Conservation (phyloP, 37 sponge, comb jelly and placozoan genomes). For the Lycopodina hypogea region DNA sequence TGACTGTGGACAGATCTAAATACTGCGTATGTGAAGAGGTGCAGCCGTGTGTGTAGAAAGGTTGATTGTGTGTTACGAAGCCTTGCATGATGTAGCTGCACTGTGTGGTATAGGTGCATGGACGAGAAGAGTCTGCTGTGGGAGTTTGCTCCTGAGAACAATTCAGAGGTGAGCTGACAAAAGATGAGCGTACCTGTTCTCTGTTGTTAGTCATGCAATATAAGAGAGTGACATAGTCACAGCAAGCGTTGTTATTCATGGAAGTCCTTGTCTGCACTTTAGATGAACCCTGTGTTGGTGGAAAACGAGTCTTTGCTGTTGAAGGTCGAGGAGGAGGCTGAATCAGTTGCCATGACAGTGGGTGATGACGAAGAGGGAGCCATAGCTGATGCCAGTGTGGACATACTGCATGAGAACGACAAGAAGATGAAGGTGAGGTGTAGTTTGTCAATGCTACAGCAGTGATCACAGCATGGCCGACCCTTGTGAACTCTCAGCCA, state of each 20-base stretch:
- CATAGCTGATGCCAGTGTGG: conserved; percentile 49
- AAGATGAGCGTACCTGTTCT: not conserved
- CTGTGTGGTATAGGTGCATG: conserved; percentile 9
- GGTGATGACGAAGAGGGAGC: conserved; percentile 66
- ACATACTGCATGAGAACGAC: conserved; percentile 5
- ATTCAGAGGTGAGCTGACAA: conserved; percentile 5
- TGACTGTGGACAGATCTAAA: too few relatives aligned
- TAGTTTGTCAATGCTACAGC: too few relatives aligned
- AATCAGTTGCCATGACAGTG: conserved; percentile 13
- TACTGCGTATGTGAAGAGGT: too few relatives aligned
- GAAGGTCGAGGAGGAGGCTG: conserved; percentile 19
- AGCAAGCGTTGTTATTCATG: not conserved
- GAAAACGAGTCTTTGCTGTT: conserved; percentile 27
- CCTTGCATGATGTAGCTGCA: not conserved
- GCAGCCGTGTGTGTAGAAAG: not conserved
- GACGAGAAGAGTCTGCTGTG: conserved; percentile 73
- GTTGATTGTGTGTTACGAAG: not conserved
- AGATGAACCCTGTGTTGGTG: conserved; percentile 34
- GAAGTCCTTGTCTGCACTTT: too few relatives aligned
- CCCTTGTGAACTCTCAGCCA: too few relatives aligned
- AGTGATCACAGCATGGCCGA: too few relatives aligned
- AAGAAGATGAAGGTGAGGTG: conserved; percentile 39
- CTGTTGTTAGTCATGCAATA: not conserved
- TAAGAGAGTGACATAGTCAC: not conserved
- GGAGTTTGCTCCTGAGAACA: conserved; percentile 36